These are phyloP conservation scores for Neolamprologus sp. DNA, from an alignment of 2,113 vertebrate genomes.

Conservation along the genomic window DNA sequence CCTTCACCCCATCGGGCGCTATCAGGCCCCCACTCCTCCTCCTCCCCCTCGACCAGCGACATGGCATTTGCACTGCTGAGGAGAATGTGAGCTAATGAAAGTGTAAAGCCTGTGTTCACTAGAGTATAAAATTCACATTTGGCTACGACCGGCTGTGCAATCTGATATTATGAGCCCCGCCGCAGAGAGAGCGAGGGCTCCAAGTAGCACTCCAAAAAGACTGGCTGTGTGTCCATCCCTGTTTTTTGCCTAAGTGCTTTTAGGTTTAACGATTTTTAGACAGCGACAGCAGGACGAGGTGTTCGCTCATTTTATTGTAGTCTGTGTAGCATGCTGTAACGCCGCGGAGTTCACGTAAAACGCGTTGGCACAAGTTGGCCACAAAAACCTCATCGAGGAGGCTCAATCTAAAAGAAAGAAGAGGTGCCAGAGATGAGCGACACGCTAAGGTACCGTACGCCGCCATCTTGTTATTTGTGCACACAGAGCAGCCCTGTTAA, in stretches of 20 bases:
- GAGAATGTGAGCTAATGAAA: slow-evolving; percentile 84
- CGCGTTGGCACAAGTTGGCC: background rate
- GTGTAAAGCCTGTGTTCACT: slow-evolving; percentile 76
- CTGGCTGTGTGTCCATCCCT: too few relatives aligned
- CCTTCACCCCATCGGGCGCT: slow-evolving; percentile 51
- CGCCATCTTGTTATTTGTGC: slow-evolving; percentile 60
- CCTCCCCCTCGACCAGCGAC: slow-evolving; percentile 51
- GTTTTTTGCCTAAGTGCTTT: background rate
- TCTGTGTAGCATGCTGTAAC: background rate
- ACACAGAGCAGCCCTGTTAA: background rate
- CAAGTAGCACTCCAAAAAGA: slow-evolving; percentile 30
- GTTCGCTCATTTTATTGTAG: background rate
- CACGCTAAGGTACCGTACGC: slow-evolving; percentile 51
- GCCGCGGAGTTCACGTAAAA: background rate
- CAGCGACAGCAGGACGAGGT: background rate
- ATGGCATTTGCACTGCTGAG: slow-evolving; percentile 73
- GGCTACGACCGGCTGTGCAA: slow-evolving; percentile 72
- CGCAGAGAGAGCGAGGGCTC: slow-evolving; percentile 26
- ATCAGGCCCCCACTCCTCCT: slow-evolving; percentile 25
- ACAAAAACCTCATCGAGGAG: background rate
- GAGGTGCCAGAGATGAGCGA: background rate
- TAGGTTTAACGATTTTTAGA: background rate
- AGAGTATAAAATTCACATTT: slow-evolving; percentile 82
- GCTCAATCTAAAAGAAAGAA: background rate
- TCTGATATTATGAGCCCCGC: slow-evolving; percentile 73